Percentiles rank a stretch among this genome's conserved stretches.
These are phyloP conservation scores for Ailuropoda melanoleuca DNA, from an alignment of 2,113 vertebrate genomes.

Conservation along the genomic window DNA sequence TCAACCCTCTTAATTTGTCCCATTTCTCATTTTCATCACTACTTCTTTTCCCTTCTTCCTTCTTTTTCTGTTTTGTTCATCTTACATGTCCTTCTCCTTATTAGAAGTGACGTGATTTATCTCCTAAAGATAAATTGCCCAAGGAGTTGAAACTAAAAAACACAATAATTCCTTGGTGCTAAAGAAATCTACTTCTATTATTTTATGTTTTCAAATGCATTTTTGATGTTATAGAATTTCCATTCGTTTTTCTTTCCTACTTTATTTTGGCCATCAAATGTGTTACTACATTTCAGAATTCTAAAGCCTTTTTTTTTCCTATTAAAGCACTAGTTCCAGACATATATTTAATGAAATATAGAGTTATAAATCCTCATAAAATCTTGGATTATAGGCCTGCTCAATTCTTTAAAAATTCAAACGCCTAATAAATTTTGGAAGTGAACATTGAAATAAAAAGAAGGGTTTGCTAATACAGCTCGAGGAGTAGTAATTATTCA, in stretches of 20 bases:
- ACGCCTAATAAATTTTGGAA: slow-evolving; percentile 44
- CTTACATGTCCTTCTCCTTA: background rate
- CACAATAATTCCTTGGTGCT: background rate
- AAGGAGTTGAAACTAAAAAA: background rate
- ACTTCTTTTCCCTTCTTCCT: background rate
- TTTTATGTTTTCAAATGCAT: background rate
- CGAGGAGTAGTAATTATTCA: background rate
- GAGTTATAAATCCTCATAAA: slow-evolving; percentile 50
- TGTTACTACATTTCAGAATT: slow-evolving; percentile 39
- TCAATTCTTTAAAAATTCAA: slow-evolving; percentile 47
- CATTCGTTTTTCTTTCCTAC: slow-evolving; percentile 24
- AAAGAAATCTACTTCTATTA: background rate
- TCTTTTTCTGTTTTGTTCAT: background rate
- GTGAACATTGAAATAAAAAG: background rate
- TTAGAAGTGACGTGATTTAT: background rate
- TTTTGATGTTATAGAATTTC: background rate
- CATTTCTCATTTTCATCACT: background rate
- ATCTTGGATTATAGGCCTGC: slow-evolving; percentile 35
- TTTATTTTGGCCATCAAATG: slow-evolving; percentile 1
- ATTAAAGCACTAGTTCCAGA: slow-evolving; percentile 9
- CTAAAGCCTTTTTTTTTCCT: slow-evolving; percentile 15
- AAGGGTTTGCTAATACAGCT: background rate
- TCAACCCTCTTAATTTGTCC: background rate
- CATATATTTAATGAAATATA: slow-evolving; percentile 48
- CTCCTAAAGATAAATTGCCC: background rate